Percentiles rank a stretch among this genome's conserved stretches.
Evolutionary conservation across 2,797 vertebrate species (phyloP).

Genomic region (Lacerta viridis): DNA sequence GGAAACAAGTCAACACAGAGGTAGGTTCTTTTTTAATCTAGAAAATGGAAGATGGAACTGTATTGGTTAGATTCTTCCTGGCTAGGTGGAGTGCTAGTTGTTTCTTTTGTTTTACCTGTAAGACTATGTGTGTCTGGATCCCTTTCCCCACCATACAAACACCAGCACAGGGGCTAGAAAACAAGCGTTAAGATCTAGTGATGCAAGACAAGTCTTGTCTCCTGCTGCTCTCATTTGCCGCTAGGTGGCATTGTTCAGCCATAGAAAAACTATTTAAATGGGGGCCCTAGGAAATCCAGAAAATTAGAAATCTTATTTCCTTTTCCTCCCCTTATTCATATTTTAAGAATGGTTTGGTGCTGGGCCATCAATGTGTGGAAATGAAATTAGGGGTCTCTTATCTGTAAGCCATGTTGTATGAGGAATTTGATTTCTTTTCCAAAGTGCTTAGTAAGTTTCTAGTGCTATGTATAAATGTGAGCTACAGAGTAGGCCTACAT

Average conservation of each 20-base stretch:
- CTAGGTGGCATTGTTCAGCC: not conserved
- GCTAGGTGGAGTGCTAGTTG: not conserved
- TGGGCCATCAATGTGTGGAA: not conserved
- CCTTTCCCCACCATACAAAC: not conserved
- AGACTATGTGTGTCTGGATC: not conserved
- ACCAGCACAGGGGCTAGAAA: not conserved
- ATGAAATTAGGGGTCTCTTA: not conserved
- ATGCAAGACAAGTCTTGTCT: not conserved
- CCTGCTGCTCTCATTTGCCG: not conserved
- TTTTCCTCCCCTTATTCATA: not conserved
- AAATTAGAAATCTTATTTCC: not conserved
- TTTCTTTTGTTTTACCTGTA: not conserved
- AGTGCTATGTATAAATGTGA: not conserved
- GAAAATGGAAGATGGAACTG: not conserved
- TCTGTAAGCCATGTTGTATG: not conserved
- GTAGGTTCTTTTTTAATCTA: not conserved
- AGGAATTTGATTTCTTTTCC: not conserved
- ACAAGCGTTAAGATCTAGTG: not conserved
- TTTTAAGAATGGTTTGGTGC: not conserved
- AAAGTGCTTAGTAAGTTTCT: not conserved
- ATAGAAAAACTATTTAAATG: not conserved
- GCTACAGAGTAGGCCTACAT: not conserved
- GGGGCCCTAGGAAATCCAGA: not conserved
- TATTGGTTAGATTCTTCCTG: not conserved
- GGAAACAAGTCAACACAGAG: no score